phyloP scores from a whole-genome alignment of 2,888 invertebrate genomes.

The Antheraea assamensis region DNA sequence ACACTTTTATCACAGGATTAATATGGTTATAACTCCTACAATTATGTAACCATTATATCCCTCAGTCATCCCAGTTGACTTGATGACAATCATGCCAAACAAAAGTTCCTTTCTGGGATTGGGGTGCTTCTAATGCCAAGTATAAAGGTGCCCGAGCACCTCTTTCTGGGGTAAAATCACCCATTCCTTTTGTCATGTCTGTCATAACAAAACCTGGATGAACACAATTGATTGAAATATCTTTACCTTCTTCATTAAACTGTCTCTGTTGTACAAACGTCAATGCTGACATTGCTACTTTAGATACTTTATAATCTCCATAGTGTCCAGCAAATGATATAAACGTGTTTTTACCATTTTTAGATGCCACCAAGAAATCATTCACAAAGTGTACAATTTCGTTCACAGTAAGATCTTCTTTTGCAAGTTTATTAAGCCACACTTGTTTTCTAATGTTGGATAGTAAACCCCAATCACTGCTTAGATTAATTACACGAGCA shows the following conservation, averaged over 20 bases:
- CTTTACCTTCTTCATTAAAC: slow-evolving; percentile 74
- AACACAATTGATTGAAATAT: slow-evolving; percentile 75
- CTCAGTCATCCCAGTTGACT: slow-evolving; percentile 79
- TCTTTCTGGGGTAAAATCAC: slow-evolving; percentile 72
- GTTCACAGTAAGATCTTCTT: slow-evolving; percentile 74
- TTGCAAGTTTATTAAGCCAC: slow-evolving; percentile 70
- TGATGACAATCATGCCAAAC: slow-evolving; percentile 77
- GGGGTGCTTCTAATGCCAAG: slow-evolving; percentile 72
- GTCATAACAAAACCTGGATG: slow-evolving; percentile 78
- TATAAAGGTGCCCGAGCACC: slow-evolving; percentile 72
- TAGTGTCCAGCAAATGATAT: slow-evolving; percentile 72
- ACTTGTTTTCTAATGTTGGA: slow-evolving; percentile 73
- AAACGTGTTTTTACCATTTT: slow-evolving; percentile 69
- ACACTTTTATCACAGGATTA: slow-evolving; percentile 78
- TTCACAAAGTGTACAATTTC: slow-evolving; percentile 80
- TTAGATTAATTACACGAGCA: slow-evolving; percentile 89
- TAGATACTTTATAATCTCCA: slow-evolving; percentile 78
- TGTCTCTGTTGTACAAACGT: slow-evolving; percentile 76
- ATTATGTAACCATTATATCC: slow-evolving; percentile 49
- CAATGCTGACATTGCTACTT: slow-evolving; percentile 74
- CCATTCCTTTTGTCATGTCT: slow-evolving; percentile 78
- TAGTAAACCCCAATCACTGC: slow-evolving; percentile 82
- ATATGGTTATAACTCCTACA: slow-evolving; percentile 61
- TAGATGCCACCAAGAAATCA: slow-evolving; percentile 81
- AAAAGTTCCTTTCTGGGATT: slow-evolving; percentile 72